Evolutionary conservation across 2,888 invertebrate genomes (phyloP).

Genomic region (Agrochola lychnidis): DNA sequence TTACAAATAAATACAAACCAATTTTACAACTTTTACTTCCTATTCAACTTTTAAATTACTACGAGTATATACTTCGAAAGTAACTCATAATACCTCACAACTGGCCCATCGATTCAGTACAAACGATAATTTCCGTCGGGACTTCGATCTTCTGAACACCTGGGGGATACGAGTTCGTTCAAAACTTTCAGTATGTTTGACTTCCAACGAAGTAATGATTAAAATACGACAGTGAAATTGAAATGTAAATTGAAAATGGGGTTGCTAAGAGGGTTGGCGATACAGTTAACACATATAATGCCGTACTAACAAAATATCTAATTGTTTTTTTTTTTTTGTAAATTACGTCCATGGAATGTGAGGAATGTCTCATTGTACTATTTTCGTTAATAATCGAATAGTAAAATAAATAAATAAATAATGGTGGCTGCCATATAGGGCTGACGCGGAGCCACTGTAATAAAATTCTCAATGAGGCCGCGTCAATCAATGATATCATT

Average conservation of each 20-base stretch:
- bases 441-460: too few relatives aligned
- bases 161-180: constrained; percentile 35
- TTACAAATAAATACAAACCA: background rate
- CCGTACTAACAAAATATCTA: too few relatives aligned
- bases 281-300: too few relatives aligned
- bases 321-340: too few relatives aligned
- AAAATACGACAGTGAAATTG: constrained; percentile 29
- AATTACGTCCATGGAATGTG: too few relatives aligned
- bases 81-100: constrained; percentile 23
- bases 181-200: constrained; percentile 44
- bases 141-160: constrained; percentile 22
- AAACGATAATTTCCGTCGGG: constrained; percentile 16
- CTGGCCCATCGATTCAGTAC: constrained; percentile 27
- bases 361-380: too few relatives aligned
- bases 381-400: too few relatives aligned
- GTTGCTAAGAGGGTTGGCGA: background rate
- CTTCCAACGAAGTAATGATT: constrained; percentile 34
- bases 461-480: too few relatives aligned
- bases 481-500: too few relatives aligned
- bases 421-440: too few relatives aligned
- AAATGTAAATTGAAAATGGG: constrained; percentile 34
- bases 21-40: background rate
- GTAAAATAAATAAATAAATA: too few relatives aligned
- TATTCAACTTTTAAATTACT: background rate
- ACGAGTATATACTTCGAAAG: background rate